phyloP scores from a whole-genome alignment of 1,140 invertebrate species.

The Chironomus tepperi region DNA sequence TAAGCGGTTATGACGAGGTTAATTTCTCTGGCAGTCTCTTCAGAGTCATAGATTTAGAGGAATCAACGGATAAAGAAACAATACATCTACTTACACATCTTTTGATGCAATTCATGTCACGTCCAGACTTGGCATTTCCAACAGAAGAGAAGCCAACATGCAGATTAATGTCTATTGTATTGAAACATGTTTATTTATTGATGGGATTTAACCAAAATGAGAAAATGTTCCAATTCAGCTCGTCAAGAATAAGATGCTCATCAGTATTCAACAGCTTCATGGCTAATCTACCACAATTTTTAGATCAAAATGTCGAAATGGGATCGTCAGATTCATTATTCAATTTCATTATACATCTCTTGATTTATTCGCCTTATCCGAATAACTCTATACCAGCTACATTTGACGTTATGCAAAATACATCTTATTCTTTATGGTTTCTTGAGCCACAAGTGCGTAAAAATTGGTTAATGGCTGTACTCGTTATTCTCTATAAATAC shows the following conservation, averaged over 20 bases:
- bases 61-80: constrained; percentile 83
- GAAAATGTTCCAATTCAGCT: constrained; percentile 82
- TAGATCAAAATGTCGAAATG: constrained; percentile 91
- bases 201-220: constrained; percentile 90
- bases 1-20: constrained; percentile 60
- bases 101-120: constrained; percentile 88
- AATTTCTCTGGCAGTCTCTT: constrained; percentile 58
- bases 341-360: constrained; percentile 51
- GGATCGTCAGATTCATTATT: constrained; percentile 53
- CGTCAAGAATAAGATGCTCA: constrained; percentile 77
- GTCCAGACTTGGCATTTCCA: constrained; percentile 63
- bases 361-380: constrained; percentile 79
- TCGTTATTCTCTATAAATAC: constrained; percentile 90
- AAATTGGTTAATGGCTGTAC: constrained; percentile 85
- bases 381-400: constrained; percentile 31
- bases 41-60: constrained; percentile 84
- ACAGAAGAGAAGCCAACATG: constrained; percentile 71
- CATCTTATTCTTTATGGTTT: constrained; percentile 67
- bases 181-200: constrained; percentile 86
- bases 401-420: constrained; percentile 30
- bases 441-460: constrained; percentile 74
- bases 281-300: constrained; percentile 80
- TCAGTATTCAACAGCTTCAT: constrained; percentile 94
- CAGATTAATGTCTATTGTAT: constrained; percentile 76
- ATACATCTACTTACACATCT: constrained; percentile 92